Conservation (phyloP, 2,113 vertebrate species). For the Oryzias melastigma region DNA sequence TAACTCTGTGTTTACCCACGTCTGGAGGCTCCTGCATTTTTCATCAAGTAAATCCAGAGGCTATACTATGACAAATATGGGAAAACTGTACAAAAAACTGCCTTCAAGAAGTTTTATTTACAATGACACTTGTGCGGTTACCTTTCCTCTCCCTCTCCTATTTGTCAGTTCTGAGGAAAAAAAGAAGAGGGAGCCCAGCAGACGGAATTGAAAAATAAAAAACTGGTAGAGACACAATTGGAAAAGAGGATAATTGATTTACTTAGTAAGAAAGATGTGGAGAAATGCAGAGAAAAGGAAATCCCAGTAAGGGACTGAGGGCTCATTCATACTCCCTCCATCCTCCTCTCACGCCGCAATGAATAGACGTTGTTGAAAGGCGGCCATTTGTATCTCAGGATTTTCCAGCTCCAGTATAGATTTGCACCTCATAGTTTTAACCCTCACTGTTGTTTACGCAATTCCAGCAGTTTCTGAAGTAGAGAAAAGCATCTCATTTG, state of each 20-base stretch:
- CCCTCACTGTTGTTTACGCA: too few relatives aligned
- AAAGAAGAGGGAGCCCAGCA: background rate
- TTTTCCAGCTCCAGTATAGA: background rate
- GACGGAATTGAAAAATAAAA: background rate
- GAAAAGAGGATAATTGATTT: slow-evolving; percentile 18
- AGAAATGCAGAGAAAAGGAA: slow-evolving; percentile 37
- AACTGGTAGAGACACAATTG: background rate
- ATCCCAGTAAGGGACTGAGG: slow-evolving; percentile 24
- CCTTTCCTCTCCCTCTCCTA: slow-evolving; percentile 1
- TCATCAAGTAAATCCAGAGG: background rate
- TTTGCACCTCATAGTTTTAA: too few relatives aligned
- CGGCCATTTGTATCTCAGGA: background rate
- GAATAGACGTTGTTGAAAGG: slow-evolving; percentile 40
- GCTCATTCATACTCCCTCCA: slow-evolving; percentile 15
- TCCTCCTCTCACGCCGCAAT: slow-evolving; percentile 16
- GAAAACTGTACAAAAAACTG: slow-evolving; percentile 1
- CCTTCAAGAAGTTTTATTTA: slow-evolving; percentile 1
- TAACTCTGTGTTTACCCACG: background rate
- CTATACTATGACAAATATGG: background rate
- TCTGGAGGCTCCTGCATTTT: background rate
- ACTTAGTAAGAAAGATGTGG: slow-evolving; percentile 17
- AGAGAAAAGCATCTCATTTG: too few relatives aligned
- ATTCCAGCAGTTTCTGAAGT: too few relatives aligned
- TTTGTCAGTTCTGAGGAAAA: slow-evolving; percentile 10
- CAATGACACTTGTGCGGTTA: background rate